A percentile compares a stretch with the other conserved stretches of the same genome.
Evolutionary conservation across 2,888 invertebrate genomes (phyloP).

Genomic region (Periphyllus acericola): DNA sequence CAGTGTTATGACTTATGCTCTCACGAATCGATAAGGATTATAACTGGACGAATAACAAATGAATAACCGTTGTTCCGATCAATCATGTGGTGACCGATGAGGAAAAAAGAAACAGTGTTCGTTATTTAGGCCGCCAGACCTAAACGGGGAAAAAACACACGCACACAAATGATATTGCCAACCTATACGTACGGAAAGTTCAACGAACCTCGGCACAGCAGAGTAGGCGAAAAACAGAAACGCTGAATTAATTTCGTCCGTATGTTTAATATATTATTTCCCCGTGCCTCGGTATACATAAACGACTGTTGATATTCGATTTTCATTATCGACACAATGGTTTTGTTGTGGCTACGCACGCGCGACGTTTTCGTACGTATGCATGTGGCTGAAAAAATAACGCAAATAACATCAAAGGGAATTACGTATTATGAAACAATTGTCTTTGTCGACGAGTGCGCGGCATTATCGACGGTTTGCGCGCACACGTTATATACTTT

Average conservation of each 20-base stretch:
- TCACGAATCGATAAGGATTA: too few species aligned
- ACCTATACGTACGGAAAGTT: slow-evolving; percentile 31
- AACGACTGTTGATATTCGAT: slow-evolving; percentile 1
- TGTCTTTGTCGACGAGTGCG: background rate
- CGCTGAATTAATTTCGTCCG: background rate
- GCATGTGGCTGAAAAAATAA: background rate
- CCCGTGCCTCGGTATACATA: background rate
- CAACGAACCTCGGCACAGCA: slow-evolving; percentile 14
- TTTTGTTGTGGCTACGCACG: background rate
- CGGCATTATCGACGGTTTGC: background rate
- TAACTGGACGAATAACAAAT: too few species aligned
- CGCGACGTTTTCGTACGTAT: background rate
- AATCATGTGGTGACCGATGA: background rate
- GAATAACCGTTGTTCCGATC: too few species aligned
- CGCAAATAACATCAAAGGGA: background rate
- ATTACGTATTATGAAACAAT: background rate
- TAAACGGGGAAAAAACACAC: background rate
- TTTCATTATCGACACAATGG: background rate
- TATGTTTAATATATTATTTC: background rate
- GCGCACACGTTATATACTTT: background rate
- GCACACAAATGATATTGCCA: background rate
- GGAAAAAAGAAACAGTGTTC: background rate
- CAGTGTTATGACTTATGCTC: too few species aligned
- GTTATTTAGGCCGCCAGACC: background rate
- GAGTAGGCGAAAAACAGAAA: slow-evolving; percentile 12